Evolutionary conservation across 2,888 invertebrate species (phyloP), one percentile per base, ranked within the genome.

Genomic region (Lycaena phlaeas): DNA sequence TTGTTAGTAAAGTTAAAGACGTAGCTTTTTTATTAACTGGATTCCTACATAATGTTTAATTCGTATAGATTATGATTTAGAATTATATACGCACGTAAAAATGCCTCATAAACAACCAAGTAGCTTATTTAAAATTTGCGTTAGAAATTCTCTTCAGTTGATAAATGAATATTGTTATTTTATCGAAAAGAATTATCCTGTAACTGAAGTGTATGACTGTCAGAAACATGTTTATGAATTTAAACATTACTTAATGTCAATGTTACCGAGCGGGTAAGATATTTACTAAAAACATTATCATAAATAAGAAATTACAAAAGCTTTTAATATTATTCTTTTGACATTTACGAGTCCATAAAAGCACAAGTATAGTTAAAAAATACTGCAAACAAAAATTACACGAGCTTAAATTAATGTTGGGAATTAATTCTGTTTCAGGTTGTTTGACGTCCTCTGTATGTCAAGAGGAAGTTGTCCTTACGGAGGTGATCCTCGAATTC

Each of bases 381-480:
- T 22, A 18, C 9, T 27, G 15, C 17, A 9, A 14, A n/a, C n/a
- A n/a, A n/a, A n/a, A n/a, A n/a, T n/a, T n/a, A n/a, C n/a, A n/a
- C n/a, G n/a, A n/a, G n/a, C n/a, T n/a, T n/a, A n/a, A n/a, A n/a
- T n/a, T n/a, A n/a, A n/a, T n/a, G n/a, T n/a, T n/a, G n/a, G n/a
- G n/a, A n/a, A n/a, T n/a, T n/a, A n/a, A 14, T 30, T 34, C n/a
- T 59, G 54, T 79, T 81, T 48, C 81, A 85, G 85, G 69, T 74
- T 85, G 68, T 84, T 85, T 51, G 82, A 85, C 69, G 68, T 77
- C 63, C 76, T 85, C 62, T 85, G 85, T 74, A 72, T 74, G 50
- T 69, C 78, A 62, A 64, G 85, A 68, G 68, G 70, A 58, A 70
- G 68, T 56, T 70, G 70, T 57, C 66, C 61, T 48, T 75, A 75